phyloP scores from a whole-genome alignment of 2,797 vertebrate genomes.

The Myripristis jacobus region DNA sequence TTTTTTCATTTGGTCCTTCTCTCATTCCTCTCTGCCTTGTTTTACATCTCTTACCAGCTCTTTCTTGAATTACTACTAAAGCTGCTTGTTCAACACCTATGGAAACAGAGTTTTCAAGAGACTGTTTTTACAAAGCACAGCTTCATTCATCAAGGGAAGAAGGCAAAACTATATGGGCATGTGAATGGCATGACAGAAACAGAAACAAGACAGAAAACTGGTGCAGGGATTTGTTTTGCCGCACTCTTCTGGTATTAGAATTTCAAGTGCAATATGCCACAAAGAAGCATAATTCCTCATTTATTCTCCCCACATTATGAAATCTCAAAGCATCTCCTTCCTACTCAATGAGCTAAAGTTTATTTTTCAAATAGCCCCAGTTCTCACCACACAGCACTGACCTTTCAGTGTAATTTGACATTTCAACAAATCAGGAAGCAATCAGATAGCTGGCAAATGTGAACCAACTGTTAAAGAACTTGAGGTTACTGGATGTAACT shows the following conservation, averaged over 20 bases:
- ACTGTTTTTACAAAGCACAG: not conserved
- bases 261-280: not conserved
- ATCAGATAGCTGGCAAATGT: not conserved
- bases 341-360: not conserved
- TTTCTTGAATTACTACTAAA: conserved; percentile 42
- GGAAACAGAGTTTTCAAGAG: conserved; percentile 38
- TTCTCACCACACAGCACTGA: not conserved
- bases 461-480: not conserved
- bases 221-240: not conserved
- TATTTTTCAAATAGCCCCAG: not conserved
- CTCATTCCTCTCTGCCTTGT: conserved; percentile 21
- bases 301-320: not conserved
- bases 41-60: conserved; percentile 45
- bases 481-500: too few relatives aligned
- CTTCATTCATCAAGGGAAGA: conserved; percentile 30
- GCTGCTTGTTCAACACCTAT: conserved; percentile 46
- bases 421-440: not conserved
- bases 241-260: not conserved
- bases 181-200: not conserved
- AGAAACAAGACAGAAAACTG: not conserved
- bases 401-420: conserved; percentile 13
- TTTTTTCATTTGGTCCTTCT: conserved; percentile 22
- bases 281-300: not conserved
- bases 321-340: not conserved
- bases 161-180: not conserved